Conservation (phyloP, 2,888 invertebrate genomes). For the Melinopterus prodromus region DNA sequence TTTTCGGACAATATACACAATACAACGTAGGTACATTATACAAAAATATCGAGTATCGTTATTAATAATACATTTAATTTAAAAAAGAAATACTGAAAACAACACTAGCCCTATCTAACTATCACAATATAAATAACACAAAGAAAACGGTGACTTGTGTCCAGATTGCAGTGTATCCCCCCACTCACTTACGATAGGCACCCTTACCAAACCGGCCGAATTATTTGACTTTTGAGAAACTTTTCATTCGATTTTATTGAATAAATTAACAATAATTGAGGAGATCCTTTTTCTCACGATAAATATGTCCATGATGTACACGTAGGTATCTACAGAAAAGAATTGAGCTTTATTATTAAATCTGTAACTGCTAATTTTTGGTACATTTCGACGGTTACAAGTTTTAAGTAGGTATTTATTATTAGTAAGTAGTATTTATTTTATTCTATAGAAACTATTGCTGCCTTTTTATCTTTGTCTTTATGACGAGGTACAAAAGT, state of each 20-base stretch:
- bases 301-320: too few species aligned
- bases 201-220: not conserved
- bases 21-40: constrained; percentile 9
- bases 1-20: constrained; percentile 21
- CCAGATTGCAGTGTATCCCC: not conserved
- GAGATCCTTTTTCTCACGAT: too few species aligned
- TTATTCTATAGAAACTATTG: not conserved
- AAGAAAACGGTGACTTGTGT: constrained; percentile 22
- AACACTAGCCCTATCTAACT: constrained; percentile 32
- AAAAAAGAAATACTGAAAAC: constrained; percentile 34
- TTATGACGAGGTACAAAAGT: not conserved
- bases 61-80: constrained; percentile 25
- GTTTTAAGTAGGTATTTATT: not conserved
- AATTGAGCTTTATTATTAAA: too few species aligned
- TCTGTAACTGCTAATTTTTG: too few species aligned
- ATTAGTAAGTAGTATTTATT: not conserved
- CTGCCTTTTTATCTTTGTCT: not conserved
- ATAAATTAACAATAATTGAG: not conserved
- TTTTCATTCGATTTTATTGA: not conserved
- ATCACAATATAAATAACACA: constrained; percentile 39
- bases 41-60: constrained; percentile 38
- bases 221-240: not conserved
- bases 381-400: too few species aligned
- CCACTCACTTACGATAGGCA: not conserved
- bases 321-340: too few species aligned